Evolutionary conservation across 1,140 invertebrate species (phyloP), one percentile per base, ranked within the genome.

Genomic region (Diachasma alloeum): DNA sequence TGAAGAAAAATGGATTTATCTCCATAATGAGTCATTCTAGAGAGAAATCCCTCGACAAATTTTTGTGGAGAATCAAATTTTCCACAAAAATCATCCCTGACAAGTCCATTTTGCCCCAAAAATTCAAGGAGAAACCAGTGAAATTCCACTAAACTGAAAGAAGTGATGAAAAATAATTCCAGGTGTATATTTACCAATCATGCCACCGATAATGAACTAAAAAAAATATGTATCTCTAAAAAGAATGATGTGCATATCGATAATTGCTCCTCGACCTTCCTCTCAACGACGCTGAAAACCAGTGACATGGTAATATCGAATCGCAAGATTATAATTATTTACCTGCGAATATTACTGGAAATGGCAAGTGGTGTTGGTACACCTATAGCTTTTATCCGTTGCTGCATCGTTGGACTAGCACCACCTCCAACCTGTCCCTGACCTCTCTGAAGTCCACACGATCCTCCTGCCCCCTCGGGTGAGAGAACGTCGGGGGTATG

Each of bases 301-400:
- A 63, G 24, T 63, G 59, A 63, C 24, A 63, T 31, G 19, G 24
- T 26, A 63, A 26, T 63, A 19, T 63, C 22, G 24, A 63, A 63
- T 63, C 10, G 22, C 59, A 63, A 63, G 24, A 63, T 63, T 24
- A 63, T 24, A 72, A 73, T 75, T 24, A 85, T 89, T 88, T 91
- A 95, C 94, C 95, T 95, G 91, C 94, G 91, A 81, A 96, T 94
- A 75, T 94, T 95, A 91, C 94, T 96, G 88, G 93, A 95, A 91
- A 96, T 93, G 19, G 95, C 94, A 36, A 97, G 91, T 19, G 96
- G 96, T 78, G 96, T 97, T 13, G 96, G 95, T 79, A 97, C 95
- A 56, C 96, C 96, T 44, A 97, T 92, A 74, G 95, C 94, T 90
- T 96, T 96, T 81, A 97, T 96, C 82, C 96, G 91, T 87, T 96